Evolutionary conservation across 2,113 vertebrate genomes (phyloP).

Genomic region (Rhinopomastus cyanomelas): DNA sequence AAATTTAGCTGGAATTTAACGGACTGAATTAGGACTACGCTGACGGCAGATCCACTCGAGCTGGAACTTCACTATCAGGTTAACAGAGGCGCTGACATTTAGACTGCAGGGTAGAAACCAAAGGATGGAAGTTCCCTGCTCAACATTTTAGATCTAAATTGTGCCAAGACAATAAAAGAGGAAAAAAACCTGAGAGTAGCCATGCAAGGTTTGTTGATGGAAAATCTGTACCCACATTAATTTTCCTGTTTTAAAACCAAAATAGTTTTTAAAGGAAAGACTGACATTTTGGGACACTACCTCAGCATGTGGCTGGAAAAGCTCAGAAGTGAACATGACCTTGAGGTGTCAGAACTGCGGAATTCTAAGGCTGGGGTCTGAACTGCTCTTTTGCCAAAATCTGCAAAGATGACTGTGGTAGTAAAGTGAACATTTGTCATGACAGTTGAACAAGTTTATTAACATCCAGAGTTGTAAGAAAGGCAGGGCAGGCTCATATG

Average conservation of each 20-base stretch:
- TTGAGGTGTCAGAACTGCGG: conserved; percentile 49
- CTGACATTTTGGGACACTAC: conserved; percentile 56
- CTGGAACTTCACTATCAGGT: background rate
- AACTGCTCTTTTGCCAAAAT: conserved; percentile 56
- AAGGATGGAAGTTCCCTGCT: background rate
- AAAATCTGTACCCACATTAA: background rate
- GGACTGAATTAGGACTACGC: background rate
- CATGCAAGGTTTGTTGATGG: background rate
- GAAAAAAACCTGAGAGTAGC: background rate
- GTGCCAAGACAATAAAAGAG: background rate
- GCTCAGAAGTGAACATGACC: conserved; percentile 49
- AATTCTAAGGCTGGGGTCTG: conserved; percentile 49
- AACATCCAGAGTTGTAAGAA: background rate
- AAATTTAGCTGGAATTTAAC: background rate
- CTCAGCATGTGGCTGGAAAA: conserved; percentile 59
- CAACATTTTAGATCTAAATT: background rate
- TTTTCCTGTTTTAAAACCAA: conserved; percentile 9
- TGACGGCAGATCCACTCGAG: background rate
- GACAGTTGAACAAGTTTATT: background rate
- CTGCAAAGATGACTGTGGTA: conserved; percentile 36
- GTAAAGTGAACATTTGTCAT: conserved; percentile 41
- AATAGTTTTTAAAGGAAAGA: conserved; percentile 28
- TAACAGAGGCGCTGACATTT: background rate
- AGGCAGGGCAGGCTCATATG: background rate
- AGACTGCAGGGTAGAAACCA: background rate